Base-by-base conservation (phyloP, 2,888 invertebrate species). In the Harpalus rufipes region DNA sequence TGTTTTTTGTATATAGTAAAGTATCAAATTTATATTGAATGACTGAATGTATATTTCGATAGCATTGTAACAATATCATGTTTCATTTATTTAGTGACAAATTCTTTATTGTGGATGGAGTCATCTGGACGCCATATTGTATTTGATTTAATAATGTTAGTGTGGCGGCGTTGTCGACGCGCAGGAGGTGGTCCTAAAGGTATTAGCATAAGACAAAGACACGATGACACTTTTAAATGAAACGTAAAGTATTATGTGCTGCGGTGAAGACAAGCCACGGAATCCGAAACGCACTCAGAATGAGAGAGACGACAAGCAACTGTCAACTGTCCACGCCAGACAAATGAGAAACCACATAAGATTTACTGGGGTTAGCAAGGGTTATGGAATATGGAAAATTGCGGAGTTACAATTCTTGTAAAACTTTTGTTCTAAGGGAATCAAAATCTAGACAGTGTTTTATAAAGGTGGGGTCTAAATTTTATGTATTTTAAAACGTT, bases 191-290 rank as follows among this genome's bases (percentile, higher is more conserved):
- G 83, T 83, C 83, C 61, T 25, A 39, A 32, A 72, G 14, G 59
- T 61, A 83, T 83, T 83, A 74, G 83, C 83, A 83, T 83, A 83
- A 83, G 76, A 83, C 83, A 83, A 83, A 83, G 83, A 61, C 83
- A 74, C 83, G 83, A 76, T 83, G 83, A 83, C 83, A 83, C 83
- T 83, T 83, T 83, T 83, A 83, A 83, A 83, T 76, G 83, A 83
- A 83, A 83, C 61, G 83, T 83, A 74, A 83, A 58, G 41, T 51
- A 83, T 72, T 82, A 72, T 72, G 59, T 59, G 74, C 44, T 56
- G 72, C 16, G 65, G 81, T 14, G 58, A 82, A 72, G 72, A 74
- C 74, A 51, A 56, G 16, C 41, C 74, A 12, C 68, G 25, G 78
- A 58, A 56, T 56, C 41, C 8, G 56, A 58, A 32, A 56, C 78